Evolutionary conservation across 2,888 invertebrate genomes (phyloP).

Genomic region (Nymphalis polychloros): DNA sequence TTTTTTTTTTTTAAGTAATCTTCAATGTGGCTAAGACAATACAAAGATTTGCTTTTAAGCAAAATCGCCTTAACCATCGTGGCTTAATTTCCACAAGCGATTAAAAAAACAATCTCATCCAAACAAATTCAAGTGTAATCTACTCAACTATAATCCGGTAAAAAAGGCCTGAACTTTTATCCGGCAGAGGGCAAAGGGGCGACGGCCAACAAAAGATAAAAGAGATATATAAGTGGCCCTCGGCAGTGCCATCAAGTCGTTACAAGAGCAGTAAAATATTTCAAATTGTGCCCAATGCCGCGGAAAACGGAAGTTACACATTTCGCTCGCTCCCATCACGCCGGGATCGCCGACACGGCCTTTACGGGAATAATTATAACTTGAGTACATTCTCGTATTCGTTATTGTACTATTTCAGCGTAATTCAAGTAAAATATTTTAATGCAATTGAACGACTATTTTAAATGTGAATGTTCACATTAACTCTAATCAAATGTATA

Average conservation of each 20-base stretch:
- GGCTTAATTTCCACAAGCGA: constrained; percentile 43
- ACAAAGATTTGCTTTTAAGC: constrained; percentile 14
- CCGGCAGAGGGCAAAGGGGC: constrained; percentile 69
- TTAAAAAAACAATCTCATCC: constrained; percentile 41
- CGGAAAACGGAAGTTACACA: constrained; percentile 81
- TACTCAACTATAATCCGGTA: constrained; percentile 50
- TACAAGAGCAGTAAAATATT: constrained; percentile 81
- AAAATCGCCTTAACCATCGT: constrained; percentile 23
- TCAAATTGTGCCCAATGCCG: constrained; percentile 82
- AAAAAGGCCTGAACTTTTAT: constrained; percentile 69
- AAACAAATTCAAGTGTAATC: constrained; percentile 42
- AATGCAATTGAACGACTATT: neutral
- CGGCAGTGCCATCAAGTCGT: constrained; percentile 80
- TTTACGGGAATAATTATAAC: constrained; percentile 43
- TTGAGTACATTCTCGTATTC: constrained; percentile 28
- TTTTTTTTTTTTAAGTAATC: neutral
- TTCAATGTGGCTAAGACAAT: neutral
- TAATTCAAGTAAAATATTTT: constrained; percentile 12
- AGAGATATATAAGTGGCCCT: constrained; percentile 81
- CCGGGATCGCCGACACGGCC: constrained; percentile 36
- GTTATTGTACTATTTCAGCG: constrained; percentile 24
- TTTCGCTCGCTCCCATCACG: constrained; percentile 46
- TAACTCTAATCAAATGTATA: no score
- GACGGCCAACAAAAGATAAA: constrained; percentile 78
- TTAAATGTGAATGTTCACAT: neutral